Base-by-base conservation (phyloP, 2,797 vertebrate genomes). In the Sebastes glaucus region DNA sequence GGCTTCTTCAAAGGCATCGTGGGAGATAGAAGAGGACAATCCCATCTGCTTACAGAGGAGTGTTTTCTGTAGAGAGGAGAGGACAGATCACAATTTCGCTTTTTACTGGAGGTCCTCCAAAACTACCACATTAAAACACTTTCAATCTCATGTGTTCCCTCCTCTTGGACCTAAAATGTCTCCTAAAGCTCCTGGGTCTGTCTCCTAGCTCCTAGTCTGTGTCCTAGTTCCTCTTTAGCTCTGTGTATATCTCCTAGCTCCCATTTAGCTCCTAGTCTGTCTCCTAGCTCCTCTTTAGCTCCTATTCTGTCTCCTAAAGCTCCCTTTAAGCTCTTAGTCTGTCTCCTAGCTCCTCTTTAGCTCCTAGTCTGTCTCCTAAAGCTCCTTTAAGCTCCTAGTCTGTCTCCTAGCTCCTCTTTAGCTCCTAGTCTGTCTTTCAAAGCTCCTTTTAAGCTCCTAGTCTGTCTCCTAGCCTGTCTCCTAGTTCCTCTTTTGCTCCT, bases 31-130 rank as follows among this genome's bases (percentile, higher is more conserved):
- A 0, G 92, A 46, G 25, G 97, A 86, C 90, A 98, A 79, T 59
- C 96, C 97, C 87, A 97, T 89, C 82, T 97, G 93, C 33, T 94
- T 93, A 85, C 97, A 97, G 49, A 99, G 95, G 4, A 99, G 96
- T 28, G 97, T 95, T 95, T 96, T 99, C 98, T 99, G 93, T 11
- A 28, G 70, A 76, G 23, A 22, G 18, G 16, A 46, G 7, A 55
- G 5, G 42, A n/a, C 20, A 61, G 11, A 49, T 64, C 30, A 66
- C 16, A 61, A 18, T 6, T 18, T 27, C 5, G 55, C 20, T 22
- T 20, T 23, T 23, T 3, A 65, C 22, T 20, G 2, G 8, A 25
- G 23, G 9, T 49, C 30, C 14, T 65, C n/a, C n/a, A 32, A 0
- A 22, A 38, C 7, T 0, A 5, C 20, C 27, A 38, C 25, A 16